phyloP scores from a whole-genome alignment of 2,888 invertebrate genomes.

The Dasysyrphus tricinctus region DNA sequence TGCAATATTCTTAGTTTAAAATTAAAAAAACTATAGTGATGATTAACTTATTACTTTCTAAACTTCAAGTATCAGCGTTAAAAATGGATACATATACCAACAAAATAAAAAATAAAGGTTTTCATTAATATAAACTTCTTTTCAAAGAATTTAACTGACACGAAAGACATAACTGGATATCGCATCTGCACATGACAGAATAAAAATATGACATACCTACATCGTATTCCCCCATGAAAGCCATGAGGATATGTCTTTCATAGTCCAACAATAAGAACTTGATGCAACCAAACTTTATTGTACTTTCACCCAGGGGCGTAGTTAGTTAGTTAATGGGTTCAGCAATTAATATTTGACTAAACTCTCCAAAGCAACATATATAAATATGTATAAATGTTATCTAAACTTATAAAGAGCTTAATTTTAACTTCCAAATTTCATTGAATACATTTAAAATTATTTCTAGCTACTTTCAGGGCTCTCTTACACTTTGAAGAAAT shows the following conservation, averaged over 20 bases:
- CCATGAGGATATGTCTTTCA: not conserved
- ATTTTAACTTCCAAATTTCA: too few relatives aligned
- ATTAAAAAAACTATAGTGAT: too few relatives aligned
- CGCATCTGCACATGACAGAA: conserved; percentile 21
- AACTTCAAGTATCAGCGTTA: too few relatives aligned
- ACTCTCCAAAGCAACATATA: too few relatives aligned
- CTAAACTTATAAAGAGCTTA: too few relatives aligned
- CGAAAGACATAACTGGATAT: conserved; percentile 14
- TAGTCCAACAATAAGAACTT: conserved; percentile 3
- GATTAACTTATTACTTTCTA: too few relatives aligned
- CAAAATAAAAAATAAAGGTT: not conserved
- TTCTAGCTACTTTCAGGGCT: too few relatives aligned
- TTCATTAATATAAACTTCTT: not conserved
- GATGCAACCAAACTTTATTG: not conserved
- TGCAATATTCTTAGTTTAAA: too few relatives aligned
- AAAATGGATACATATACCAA: not conserved
- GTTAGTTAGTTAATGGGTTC: not conserved
- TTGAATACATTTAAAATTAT: too few relatives aligned
- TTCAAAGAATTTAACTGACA: conserved; percentile 12
- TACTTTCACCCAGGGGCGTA: not conserved
- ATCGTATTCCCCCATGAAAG: not conserved
- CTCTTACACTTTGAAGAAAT: too few relatives aligned
- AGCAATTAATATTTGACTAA: too few relatives aligned
- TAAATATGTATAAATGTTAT: too few relatives aligned
- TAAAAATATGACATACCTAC: not conserved